Percentiles rank a stretch among this genome's conserved stretches.
phyloP scores from a whole-genome alignment of 2,113 vertebrate genomes.

The Sylvilagus bachmani region DNA sequence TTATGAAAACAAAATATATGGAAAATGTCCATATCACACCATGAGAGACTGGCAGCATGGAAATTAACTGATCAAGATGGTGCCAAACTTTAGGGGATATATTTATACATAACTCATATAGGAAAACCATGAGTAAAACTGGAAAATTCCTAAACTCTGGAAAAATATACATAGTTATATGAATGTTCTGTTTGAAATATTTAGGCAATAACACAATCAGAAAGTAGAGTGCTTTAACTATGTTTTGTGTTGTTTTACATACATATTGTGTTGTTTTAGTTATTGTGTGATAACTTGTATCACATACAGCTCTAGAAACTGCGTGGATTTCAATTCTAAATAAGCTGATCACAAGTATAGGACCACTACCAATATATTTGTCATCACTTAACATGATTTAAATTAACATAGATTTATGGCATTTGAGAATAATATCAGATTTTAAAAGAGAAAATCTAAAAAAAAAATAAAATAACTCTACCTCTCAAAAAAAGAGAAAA shows the following conservation, averaged over 20 bases:
- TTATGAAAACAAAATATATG: background rate
- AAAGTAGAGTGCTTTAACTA: background rate
- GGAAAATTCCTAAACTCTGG: background rate
- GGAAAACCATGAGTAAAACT: background rate
- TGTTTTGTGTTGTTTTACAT: background rate
- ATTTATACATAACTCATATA: background rate
- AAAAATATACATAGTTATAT: background rate
- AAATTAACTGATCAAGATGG: background rate
- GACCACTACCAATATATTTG: conserved; percentile 1
- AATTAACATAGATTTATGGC: background rate
- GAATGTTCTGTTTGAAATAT: too few relatives aligned
- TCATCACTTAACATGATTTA: background rate
- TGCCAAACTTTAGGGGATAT: background rate
- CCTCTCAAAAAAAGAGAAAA: background rate
- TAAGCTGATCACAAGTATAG: background rate
- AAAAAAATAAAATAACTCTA: too few relatives aligned
- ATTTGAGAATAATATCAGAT: background rate
- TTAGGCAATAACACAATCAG: background rate
- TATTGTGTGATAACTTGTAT: background rate
- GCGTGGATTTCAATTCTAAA: background rate
- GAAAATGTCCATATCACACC: background rate
- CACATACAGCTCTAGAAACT: background rate
- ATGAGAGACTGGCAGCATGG: background rate
- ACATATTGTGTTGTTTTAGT: background rate
- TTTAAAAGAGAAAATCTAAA: background rate